These are phyloP conservation scores for Agelaius tricolor DNA, from an alignment of 2,113 vertebrate species.

Conservation along the genomic window DNA sequence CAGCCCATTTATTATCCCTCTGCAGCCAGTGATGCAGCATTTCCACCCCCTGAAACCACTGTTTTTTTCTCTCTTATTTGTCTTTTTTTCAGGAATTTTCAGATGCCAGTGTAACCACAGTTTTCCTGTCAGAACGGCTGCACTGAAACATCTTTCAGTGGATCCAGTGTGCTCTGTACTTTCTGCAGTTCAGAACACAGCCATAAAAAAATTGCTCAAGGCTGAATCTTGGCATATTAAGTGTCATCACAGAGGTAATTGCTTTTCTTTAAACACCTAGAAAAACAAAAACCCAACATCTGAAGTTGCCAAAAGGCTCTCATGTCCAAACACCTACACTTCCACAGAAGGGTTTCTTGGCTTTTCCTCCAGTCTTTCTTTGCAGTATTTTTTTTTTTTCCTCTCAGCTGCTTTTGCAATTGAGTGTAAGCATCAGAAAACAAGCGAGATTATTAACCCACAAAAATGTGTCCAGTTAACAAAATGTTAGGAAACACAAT, in stretches of 20 bases:
- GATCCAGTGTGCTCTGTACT: slow-evolving; percentile 47
- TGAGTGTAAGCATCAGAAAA: slow-evolving; percentile 40
- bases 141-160: slow-evolving; percentile 48
- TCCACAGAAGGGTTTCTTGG: slow-evolving; percentile 24
- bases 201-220: slow-evolving; percentile 77
- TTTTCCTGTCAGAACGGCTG: slow-evolving; percentile 53
- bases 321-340: slow-evolving; percentile 62
- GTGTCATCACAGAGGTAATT: slow-evolving; percentile 78
- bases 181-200: slow-evolving; percentile 69
- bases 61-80: slow-evolving; percentile 9
- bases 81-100: slow-evolving; percentile 20
- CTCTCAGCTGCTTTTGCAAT: slow-evolving; percentile 49
- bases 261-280: slow-evolving; percentile 73
- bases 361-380: slow-evolving; percentile 29
- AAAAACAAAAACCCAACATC: slow-evolving; percentile 1
- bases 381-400: neutral
- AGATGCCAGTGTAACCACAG: neutral
- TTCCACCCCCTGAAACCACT: slow-evolving; percentile 24
- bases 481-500: slow-evolving; percentile 38
- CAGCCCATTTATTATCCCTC: neutral
- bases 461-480: slow-evolving; percentile 59
- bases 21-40: neutral
- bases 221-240: slow-evolving; percentile 72
- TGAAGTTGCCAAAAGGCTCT: slow-evolving; percentile 65
- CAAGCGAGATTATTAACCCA: slow-evolving; percentile 38